phyloP scores from a whole-genome alignment of 53 echinoderm and acorn worm genomes.

The Zoroaster sp. region DNA sequence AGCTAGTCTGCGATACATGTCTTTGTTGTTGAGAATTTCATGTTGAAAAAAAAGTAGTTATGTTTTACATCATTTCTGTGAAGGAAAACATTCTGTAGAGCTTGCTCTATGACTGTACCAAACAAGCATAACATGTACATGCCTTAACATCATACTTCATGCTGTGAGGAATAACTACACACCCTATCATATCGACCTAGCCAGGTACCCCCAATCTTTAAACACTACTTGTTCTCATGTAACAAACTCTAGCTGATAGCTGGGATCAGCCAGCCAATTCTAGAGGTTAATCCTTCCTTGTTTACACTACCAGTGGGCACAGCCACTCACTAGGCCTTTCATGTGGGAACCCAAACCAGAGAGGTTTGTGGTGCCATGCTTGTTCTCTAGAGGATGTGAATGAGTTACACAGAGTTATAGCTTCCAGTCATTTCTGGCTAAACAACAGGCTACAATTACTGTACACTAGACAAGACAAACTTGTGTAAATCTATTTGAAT shows the following conservation, averaged over 20 bases:
- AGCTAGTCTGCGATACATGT: too few species aligned
- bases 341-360: neutral
- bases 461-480: neutral
- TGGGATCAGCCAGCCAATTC: slow-evolving; percentile 18
- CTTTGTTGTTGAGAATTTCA: too few species aligned
- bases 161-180: too few species aligned
- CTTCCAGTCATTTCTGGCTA: neutral
- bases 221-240: slow-evolving; percentile 7
- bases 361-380: neutral
- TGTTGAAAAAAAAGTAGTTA: too few species aligned
- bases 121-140: too few species aligned
- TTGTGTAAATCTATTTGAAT: too few species aligned
- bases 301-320: slow-evolving; percentile 4
- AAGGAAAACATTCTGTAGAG: too few species aligned
- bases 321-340: neutral
- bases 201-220: too few species aligned
- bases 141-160: too few species aligned
- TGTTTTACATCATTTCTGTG: too few species aligned
- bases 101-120: too few species aligned
- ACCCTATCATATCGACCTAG: too few species aligned
- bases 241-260: slow-evolving; percentile 10
- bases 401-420: neutral
- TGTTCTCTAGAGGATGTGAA: neutral
- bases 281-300: slow-evolving; percentile 20
- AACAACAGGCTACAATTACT: neutral